phyloP scores from a whole-genome alignment of 2,113 vertebrate genomes.

The Hyaena hyaena region DNA sequence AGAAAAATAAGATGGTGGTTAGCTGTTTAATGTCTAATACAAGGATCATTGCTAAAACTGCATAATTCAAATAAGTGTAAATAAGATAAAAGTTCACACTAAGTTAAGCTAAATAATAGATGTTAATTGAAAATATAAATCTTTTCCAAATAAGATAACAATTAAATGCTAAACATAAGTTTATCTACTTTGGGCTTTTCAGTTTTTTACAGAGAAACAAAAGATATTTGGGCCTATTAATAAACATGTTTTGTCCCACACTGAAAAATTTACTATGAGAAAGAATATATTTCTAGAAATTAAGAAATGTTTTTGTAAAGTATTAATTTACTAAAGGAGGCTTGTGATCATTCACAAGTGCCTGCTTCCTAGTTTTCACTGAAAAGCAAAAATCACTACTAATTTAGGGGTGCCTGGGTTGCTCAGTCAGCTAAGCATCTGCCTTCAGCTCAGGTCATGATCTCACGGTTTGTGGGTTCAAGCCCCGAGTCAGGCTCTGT shows the following conservation, averaged over 20 bases:
- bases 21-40: background rate
- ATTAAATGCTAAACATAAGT: background rate
- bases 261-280: background rate
- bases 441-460: too few relatives aligned
- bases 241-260: background rate
- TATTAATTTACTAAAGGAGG: background rate
- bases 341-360: background rate
- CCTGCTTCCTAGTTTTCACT: background rate
- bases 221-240: background rate
- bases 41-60: background rate
- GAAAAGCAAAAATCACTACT: background rate
- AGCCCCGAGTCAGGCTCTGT: too few relatives aligned
- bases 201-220: background rate
- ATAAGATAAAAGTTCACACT: background rate
- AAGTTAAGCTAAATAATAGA: background rate
- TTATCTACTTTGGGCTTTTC: background rate
- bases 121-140: background rate
- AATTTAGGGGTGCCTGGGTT: too few relatives aligned
- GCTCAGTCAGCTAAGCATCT: too few relatives aligned
- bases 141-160: background rate
- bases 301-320: background rate
- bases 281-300: background rate
- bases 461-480: too few relatives aligned
- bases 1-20: background rate
- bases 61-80: background rate